Evolutionary conservation across 2,113 vertebrate species (phyloP), one percentile per base, ranked within the genome.

Genomic region (Orthochromis indermauri): DNA sequence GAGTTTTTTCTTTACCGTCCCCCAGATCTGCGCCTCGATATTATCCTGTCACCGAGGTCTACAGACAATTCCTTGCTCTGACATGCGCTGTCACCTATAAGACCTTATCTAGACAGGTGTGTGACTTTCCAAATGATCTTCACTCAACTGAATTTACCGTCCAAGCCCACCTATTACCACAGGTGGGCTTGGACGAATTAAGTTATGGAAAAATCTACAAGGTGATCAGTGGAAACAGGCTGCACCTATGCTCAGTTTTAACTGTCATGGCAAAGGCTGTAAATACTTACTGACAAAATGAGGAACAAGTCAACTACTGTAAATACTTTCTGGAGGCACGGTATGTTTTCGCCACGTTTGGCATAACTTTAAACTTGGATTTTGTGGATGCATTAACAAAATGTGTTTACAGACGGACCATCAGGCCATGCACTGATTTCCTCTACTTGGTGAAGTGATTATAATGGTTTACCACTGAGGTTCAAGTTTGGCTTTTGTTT

Each of bases 401-500:
- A 6, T 24, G 66, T 16, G n/a, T 16, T 71, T 24, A 71, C 66
- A 71, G 35, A 66, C 1, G 0, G 17, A 5, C 0, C 0, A 63
- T 63, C 59, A 3, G 31, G 17, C 61, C 61, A 66, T 66, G 17
- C 17, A 35, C 31, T 35, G 61, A 66, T 42, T 10, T 71, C 12
- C 66, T 14, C n/a, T 40, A 42, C n/a, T 71, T 21, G 35, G 4
- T 68, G 19, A 40, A 40, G 63, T 21, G 35, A 40, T 68, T 40
- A 40, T 68, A 68, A 68, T 24, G 63, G 35, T 42, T 21, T 42
- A 24, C 66, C 66, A 71, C 37, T 42, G n/a, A 24, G 63, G 19
- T 71, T 24, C 66, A 42, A 16, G 35, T 71, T 42, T 71, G 35
- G 66, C 6, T 71, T 71, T 71, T 71, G n/a, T 14, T 40, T 71